Evolutionary conservation across 1,140 invertebrate genomes (phyloP).

Genomic region (Drosophila aff.): DNA sequence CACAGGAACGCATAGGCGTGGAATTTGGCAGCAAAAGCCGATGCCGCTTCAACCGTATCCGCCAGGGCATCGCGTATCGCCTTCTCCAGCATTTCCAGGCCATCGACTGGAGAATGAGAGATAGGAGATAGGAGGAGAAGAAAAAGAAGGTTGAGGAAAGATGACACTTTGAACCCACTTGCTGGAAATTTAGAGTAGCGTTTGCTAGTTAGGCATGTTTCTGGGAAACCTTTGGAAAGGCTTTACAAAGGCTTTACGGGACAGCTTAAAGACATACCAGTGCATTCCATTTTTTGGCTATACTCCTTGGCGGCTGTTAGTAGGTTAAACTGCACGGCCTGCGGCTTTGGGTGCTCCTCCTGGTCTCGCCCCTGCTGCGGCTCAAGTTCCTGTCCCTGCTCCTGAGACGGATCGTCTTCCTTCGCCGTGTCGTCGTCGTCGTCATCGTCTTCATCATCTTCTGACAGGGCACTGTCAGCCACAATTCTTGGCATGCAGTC

Average conservation of each 20-base stretch:
- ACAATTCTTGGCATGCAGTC: constrained; percentile 83
- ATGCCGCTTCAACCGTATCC: constrained; percentile 66
- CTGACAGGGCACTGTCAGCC: constrained; percentile 76
- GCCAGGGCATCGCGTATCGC: constrained; percentile 67
- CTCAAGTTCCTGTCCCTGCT: neutral
- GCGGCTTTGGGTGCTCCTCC: constrained; percentile 23
- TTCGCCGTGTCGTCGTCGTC: constrained; percentile 4
- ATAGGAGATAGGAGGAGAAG: too few relatives aligned
- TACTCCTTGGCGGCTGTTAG: constrained; percentile 38
- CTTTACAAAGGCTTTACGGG: neutral
- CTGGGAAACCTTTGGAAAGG: neutral
- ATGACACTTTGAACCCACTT: neutral
- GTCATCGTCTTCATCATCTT: constrained; percentile 57
- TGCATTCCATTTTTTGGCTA: constrained; percentile 49
- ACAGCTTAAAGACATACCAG: neutral
- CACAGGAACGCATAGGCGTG: constrained; percentile 79
- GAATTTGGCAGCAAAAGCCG: constrained; percentile 77
- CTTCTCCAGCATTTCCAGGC: constrained; percentile 59
- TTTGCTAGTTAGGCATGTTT: neutral
- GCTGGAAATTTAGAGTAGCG: neutral
- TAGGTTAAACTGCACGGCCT: constrained; percentile 42
- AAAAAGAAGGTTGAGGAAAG: too few relatives aligned
- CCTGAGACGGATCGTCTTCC: constrained; percentile 10
- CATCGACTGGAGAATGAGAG: constrained; percentile 35
- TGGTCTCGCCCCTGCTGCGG: constrained; percentile 6